phyloP scores from a whole-genome alignment of 1,140 invertebrate genomes.

The Coptotermes formosanus region DNA sequence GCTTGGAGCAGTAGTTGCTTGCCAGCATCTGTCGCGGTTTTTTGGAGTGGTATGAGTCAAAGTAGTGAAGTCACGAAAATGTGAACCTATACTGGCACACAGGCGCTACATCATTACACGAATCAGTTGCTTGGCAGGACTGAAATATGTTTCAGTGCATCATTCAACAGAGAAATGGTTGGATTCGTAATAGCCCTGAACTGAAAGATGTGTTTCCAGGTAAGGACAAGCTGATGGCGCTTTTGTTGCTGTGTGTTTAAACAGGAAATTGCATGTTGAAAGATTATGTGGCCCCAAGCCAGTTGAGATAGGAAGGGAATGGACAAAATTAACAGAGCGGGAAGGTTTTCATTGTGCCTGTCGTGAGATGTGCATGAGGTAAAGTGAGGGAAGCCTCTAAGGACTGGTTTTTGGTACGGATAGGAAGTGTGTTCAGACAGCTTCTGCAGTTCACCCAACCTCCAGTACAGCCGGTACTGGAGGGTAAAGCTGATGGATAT shows the following conservation, averaged over 20 bases:
- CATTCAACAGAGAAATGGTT: conserved; percentile 74
- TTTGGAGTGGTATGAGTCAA: background rate
- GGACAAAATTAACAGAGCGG: too few species aligned
- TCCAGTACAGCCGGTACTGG: too few species aligned
- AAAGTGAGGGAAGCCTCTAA: too few species aligned
- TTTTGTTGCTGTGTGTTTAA: background rate
- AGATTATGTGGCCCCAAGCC: background rate
- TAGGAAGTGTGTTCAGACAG: too few species aligned
- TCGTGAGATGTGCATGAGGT: too few species aligned
- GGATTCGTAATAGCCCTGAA: conserved; percentile 69
- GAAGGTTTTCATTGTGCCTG: background rate
- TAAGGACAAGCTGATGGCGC: conserved; percentile 43
- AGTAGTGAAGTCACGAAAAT: background rate
- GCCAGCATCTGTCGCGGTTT: background rate
- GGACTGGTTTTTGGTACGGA: too few species aligned
- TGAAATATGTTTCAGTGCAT: conserved; percentile 75
- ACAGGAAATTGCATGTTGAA: background rate
- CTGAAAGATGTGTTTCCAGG: conserved; percentile 77
- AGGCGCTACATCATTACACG: background rate
- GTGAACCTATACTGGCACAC: background rate
- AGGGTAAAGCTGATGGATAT: too few species aligned
- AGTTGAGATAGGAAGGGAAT: background rate
- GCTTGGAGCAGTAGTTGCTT: background rate
- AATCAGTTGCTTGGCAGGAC: background rate
- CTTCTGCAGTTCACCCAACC: too few species aligned